phyloP scores from a whole-genome alignment of 2,113 vertebrate genomes.

The Oplegnathus fasciatus region DNA sequence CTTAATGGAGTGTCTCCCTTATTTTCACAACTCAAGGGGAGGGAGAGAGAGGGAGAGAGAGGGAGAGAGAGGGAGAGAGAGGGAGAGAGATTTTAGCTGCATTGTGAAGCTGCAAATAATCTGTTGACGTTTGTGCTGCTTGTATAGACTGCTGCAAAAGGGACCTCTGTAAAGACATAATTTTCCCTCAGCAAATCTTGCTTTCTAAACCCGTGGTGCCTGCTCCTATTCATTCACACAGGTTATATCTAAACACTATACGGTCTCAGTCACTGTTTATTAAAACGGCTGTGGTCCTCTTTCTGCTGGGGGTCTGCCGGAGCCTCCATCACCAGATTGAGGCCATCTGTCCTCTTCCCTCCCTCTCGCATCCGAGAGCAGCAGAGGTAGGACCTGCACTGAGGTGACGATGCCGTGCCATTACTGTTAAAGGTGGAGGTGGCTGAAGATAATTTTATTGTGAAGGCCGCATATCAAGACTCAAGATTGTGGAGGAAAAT shows the following conservation, averaged over 20 bases:
- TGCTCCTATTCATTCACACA: conserved; percentile 1
- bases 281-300: conserved; percentile 62
- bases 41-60: neutral
- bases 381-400: conserved; percentile 42
- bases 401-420: neutral
- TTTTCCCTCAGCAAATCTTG: conserved; percentile 7
- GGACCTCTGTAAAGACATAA: neutral
- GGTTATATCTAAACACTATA: conserved; percentile 38
- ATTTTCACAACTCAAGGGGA: conserved; percentile 2
- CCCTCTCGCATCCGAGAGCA: conserved; percentile 39
- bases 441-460: neutral
- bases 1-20: conserved; percentile 33
- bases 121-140: conserved; percentile 44
- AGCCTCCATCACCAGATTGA: conserved; percentile 70
- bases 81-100: conserved; percentile 4
- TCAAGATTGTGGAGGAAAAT: conserved; percentile 8
- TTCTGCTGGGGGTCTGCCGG: conserved; percentile 64
- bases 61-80: neutral
- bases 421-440: neutral
- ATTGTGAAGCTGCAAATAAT: conserved; percentile 19
- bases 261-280: conserved; percentile 53
- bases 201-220: neutral
- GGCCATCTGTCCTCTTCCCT: conserved; percentile 72
- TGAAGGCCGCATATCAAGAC: neutral
- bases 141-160: neutral